phyloP scores from a whole-genome alignment of 2,113 vertebrate species.

The Pangasianodon gigas region DNA sequence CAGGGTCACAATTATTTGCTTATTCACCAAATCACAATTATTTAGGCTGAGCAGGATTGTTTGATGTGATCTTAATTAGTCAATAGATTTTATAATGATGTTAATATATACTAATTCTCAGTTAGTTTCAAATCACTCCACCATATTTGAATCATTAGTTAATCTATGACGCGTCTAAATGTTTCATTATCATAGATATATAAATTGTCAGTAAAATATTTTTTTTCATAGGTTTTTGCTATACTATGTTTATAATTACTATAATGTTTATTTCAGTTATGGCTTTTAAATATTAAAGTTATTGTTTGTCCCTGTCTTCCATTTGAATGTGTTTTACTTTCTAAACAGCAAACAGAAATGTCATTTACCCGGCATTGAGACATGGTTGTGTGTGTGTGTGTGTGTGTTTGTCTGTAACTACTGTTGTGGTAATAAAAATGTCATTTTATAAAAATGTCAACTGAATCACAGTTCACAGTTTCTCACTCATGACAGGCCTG shows the following conservation, averaged over 20 bases:
- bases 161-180: neutral
- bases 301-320: neutral
- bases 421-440: neutral
- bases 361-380: neutral
- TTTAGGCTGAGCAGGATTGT: neutral
- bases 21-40: neutral
- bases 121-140: neutral
- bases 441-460: neutral
- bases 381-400: neutral
- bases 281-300: neutral
- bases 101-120: neutral
- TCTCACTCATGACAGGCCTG: neutral
- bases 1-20: neutral
- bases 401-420: neutral
- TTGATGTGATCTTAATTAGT: neutral
- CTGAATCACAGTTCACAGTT: neutral
- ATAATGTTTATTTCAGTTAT: neutral
- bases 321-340: neutral
- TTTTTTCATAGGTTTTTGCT: no score
- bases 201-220: neutral
- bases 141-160: neutral
- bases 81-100: neutral
- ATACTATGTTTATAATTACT: neutral
- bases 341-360: neutral
- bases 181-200: no score